Conservation (phyloP, 2,113 vertebrate species). For the Regulus satrapa region DNA sequence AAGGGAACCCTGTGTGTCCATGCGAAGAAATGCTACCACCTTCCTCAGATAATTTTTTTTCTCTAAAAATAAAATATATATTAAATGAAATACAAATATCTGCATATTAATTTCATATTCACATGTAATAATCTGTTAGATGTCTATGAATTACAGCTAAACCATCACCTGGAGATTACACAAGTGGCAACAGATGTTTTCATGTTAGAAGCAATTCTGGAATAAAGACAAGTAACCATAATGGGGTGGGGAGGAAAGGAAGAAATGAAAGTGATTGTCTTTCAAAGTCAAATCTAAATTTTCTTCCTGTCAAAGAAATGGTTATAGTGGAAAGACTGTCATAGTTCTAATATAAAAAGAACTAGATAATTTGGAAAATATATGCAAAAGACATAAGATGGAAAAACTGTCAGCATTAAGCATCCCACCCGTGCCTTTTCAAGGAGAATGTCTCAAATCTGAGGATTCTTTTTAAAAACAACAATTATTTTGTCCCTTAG, state of each 20-base stretch:
- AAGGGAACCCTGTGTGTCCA: accelerated
- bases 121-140: not conserved
- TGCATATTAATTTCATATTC: not conserved
- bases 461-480: not conserved
- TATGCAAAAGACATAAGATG: not conserved
- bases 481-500: not conserved
- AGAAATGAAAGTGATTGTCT: not conserved
- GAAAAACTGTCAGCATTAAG: not conserved
- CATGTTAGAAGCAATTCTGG: not conserved
- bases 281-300: not conserved
- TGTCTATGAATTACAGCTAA: not conserved
- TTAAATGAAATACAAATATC: not conserved
- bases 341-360: constrained; percentile 6
- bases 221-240: not conserved
- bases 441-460: not conserved
- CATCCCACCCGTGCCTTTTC: not conserved
- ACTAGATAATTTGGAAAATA: not conserved
- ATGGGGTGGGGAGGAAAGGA: accelerated
- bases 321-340: not conserved
- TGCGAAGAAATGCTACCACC: not conserved
- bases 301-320: not conserved
- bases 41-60: not conserved
- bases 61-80: not conserved
- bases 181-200: not conserved
- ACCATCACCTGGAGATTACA: not conserved